Evolutionary conservation across 2,113 vertebrate genomes (phyloP).

Genomic region (Progne subis): DNA sequence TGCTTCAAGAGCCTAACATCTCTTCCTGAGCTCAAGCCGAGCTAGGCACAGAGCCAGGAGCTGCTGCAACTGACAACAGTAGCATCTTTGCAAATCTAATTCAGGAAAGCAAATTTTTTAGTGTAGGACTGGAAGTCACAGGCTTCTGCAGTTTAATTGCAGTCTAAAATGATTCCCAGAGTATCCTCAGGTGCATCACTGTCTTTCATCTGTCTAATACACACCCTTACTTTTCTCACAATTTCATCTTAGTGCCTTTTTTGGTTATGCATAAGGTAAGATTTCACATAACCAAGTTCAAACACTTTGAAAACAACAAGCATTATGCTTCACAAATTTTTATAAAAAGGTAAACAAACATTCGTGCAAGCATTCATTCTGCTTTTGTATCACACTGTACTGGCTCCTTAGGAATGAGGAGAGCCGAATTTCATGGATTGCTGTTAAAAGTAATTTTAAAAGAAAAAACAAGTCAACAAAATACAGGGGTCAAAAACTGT

Average conservation of each 20-base stretch:
- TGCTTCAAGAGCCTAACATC: not conserved
- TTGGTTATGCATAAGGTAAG: not conserved
- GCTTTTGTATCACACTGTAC: not conserved
- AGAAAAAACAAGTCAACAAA: not conserved
- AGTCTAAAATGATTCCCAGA: not conserved
- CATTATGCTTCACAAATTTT: not conserved
- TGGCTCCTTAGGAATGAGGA: not conserved
- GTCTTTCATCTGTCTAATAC: not conserved
- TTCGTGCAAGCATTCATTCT: not conserved
- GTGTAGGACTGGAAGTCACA: not conserved
- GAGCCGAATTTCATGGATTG: rapidly evolving
- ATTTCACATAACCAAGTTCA: not conserved
- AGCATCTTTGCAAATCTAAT: constrained; percentile 11
- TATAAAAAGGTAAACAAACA: not conserved
- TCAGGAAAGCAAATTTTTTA: not conserved
- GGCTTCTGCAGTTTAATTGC: not conserved
- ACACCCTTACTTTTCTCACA: not conserved
- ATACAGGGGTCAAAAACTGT: not conserved
- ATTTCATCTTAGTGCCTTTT: not conserved
- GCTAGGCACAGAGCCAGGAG: constrained; percentile 19
- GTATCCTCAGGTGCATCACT: not conserved
- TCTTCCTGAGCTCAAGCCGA: not conserved
- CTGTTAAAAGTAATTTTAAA: not conserved
- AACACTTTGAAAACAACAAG: not conserved
- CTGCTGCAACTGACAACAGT: not conserved